Base-by-base conservation (phyloP, 2,113 vertebrate genomes). In the Corythornis vintsioides region DNA sequence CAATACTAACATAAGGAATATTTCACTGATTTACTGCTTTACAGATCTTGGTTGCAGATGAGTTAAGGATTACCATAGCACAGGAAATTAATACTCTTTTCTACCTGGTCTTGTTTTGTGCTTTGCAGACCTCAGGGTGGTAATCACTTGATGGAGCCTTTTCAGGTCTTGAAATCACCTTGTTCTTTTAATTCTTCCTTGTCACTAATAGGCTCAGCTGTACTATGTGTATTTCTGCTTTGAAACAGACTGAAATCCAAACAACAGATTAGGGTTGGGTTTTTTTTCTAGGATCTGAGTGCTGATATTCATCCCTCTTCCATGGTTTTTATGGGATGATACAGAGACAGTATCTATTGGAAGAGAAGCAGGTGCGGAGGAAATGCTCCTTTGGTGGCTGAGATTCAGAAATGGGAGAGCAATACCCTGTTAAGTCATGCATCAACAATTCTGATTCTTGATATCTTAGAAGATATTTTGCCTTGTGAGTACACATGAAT, bases 271-370 rank as follows among this genome's bases (percentile, higher is more conserved):
- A 48, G 6, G 6, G 64, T 45, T 35, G n/a, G n/a, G 47, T 63
- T 64, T 35, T 50, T 63, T 64, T 64, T 71, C 42, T 15, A 24
- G 74, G 6, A 85, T 28, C 26, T 53, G 33, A 45, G 21, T 19
- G 56, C 26, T 71, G 26, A 21, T 72, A 13, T 17, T 59, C 14
- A 35, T 18, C 21, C 13, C 3, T 43, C 29, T 69, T 86, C 52
- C 12, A 3, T 42, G 15, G 14, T 67, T 88, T 74, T 61, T 14
- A 3, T 14, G 13, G 60, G 28, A 12, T 63, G 40, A 28, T 35
- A 6, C 0, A 0, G 38, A 43, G 38, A 17, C 4, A 7, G 9
- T 25, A 19, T 57, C 40, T 61, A 67, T 43, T 29, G 20, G 29
- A 14, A 48, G 15, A 71, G 71, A 81, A 90, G 43, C 16, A 61